These are phyloP conservation scores for Catocala fraxini DNA, from an alignment of 2,888 invertebrate species.

Conservation along the genomic window DNA sequence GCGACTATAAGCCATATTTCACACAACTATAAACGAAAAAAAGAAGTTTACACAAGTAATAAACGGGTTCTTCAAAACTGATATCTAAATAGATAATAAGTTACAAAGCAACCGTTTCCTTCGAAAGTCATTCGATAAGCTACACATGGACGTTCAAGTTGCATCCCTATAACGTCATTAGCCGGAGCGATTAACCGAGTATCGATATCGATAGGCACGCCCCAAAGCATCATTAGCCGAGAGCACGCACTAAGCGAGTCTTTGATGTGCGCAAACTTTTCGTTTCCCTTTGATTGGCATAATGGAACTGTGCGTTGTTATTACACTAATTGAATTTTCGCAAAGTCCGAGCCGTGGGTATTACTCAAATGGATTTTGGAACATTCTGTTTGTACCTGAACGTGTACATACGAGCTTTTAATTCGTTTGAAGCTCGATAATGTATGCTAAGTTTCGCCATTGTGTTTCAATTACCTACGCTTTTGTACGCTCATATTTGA, in stretches of 20 bases:
- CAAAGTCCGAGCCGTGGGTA: constrained; percentile 61
- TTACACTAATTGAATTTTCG: constrained; percentile 85
- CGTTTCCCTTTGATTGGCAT: constrained; percentile 84
- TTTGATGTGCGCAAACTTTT: constrained; percentile 84
- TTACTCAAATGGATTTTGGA: constrained; percentile 50
- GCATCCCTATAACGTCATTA: constrained; percentile 45
- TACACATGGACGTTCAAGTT: constrained; percentile 27
- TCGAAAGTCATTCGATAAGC: constrained; percentile 11
- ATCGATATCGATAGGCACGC: constrained; percentile 54
- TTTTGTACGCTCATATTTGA: background rate
- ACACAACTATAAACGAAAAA: constrained; percentile 21
- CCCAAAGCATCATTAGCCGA: constrained; percentile 69
- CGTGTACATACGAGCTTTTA: constrained; percentile 32
- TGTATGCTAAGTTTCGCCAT: constrained; percentile 33
- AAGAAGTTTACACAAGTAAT: constrained; percentile 15
- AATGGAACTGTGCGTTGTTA: constrained; percentile 83
- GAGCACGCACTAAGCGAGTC: constrained; percentile 75
- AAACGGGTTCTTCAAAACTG: constrained; percentile 2
- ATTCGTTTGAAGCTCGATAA: constrained; percentile 41
- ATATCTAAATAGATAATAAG: background rate
- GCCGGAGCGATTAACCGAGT: constrained; percentile 45
- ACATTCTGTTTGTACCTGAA: constrained; percentile 50
- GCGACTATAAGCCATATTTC: constrained; percentile 2
- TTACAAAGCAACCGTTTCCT: constrained; percentile 1
- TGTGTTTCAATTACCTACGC: constrained; percentile 9